Conservation (phyloP, 2,113 vertebrate genomes). For the Corydoras maculifer region DNA sequence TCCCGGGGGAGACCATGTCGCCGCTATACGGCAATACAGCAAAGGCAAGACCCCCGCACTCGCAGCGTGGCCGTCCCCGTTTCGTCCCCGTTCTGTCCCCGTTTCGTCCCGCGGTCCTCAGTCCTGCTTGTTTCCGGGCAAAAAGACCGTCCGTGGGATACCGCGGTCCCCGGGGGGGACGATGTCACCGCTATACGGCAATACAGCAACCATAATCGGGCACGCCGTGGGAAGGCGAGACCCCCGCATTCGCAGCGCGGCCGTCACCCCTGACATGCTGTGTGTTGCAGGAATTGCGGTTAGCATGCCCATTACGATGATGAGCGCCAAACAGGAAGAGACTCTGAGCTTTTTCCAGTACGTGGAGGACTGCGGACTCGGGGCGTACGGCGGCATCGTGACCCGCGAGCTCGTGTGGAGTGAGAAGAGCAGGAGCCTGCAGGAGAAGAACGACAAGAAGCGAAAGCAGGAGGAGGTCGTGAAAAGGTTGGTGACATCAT, state of each 20-base stretch:
- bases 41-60: too few species aligned
- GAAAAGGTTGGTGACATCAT: constrained; percentile 71
- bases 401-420: constrained; percentile 89
- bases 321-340: constrained; percentile 86
- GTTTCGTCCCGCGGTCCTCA: too few species aligned
- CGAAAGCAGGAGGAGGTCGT: constrained; percentile 95
- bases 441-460: constrained; percentile 95
- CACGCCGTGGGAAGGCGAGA: background rate
- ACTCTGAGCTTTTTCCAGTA: constrained; percentile 90
- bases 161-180: constrained; percentile 25
- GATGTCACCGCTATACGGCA: constrained; percentile 40
- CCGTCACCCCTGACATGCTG: constrained; percentile 4
- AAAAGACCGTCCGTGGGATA: background rate
- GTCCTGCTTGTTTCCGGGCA: background rate
- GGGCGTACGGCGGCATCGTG: constrained; percentile 85
- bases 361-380: constrained; percentile 93
- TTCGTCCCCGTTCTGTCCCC: background rate
- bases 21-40: constrained; percentile 46
- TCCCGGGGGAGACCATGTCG: constrained; percentile 31
- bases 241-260: too few species aligned
- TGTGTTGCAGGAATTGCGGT: constrained; percentile 68
- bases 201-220: constrained; percentile 47
- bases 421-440: constrained; percentile 89
- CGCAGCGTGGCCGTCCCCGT: too few species aligned
- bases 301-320: constrained; percentile 81